Percentiles rank a stretch among this genome's conserved stretches.
Evolutionary conservation across 2,888 invertebrate genomes (phyloP).

Genomic region (Scaptomyza polygonia): DNA sequence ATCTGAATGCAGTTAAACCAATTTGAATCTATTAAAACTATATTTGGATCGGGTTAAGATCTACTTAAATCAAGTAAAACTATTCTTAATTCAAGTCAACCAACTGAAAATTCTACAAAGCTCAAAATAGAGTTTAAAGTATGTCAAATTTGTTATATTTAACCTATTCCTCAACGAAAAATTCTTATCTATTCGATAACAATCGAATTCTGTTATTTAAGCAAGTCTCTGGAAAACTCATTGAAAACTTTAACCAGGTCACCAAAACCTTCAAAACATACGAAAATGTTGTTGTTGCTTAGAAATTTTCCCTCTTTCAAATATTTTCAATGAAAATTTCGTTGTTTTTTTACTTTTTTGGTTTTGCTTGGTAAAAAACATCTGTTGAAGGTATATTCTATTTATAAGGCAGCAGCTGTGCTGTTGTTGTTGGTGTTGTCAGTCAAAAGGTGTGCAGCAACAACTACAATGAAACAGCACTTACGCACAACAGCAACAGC

Average conservation of each 20-base stretch:
- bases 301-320: constrained; percentile 18
- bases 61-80: not conserved
- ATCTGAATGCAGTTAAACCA: no score
- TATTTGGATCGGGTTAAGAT: not conserved
- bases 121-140: not conserved
- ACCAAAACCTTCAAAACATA: not conserved
- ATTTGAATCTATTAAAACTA: not conserved
- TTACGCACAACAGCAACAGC: constrained; percentile 53
- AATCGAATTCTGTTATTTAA: not conserved
- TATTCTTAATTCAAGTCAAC: not conserved
- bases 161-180: not conserved
- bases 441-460: constrained; percentile 67
- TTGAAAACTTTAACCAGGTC: not conserved
- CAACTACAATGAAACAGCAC: constrained; percentile 74
- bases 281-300: not conserved
- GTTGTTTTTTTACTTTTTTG: not conserved
- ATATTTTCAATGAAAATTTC: constrained; percentile 32
- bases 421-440: constrained; percentile 32
- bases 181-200: not conserved
- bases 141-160: not conserved
- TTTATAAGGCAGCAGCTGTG: constrained; percentile 29
- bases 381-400: constrained; percentile 46
- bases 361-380: constrained; percentile 37
- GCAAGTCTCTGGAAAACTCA: not conserved
- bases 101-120: not conserved